Evolutionary conservation across 2,888 invertebrate species (phyloP), one percentile per base, ranked within the genome.

Genomic region (Dolichopus griseipennis): DNA sequence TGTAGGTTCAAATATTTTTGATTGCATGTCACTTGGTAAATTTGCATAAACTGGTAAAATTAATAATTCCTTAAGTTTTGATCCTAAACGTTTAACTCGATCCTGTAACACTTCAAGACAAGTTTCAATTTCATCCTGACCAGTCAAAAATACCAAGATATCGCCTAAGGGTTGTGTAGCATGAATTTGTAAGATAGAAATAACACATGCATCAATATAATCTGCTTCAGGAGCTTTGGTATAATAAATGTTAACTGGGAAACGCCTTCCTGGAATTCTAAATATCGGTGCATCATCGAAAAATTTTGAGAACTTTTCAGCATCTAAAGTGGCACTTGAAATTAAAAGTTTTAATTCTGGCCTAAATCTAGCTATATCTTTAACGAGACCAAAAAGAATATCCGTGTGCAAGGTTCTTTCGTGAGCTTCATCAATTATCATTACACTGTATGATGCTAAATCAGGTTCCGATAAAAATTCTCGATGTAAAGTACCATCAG

Each of bases 341-440:
- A 99, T 97, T 2, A 99, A 84, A 22, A 99, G 83, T 81, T 99
- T 99, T 68, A 99, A 84, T 78, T 99, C 97, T 0, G 93, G 88
- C 70, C 97, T 85, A 82, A 97, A 95, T 68, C 97, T 85, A 0
- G 95, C 90, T 70, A 98, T 96, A 79, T 98, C 97, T 83, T 94
- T 94, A 0, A 99, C 96, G 67, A 99, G 84, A 1, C 99, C 99
- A 83, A 99, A 99, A 61, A 99, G 84, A 75, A 99, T 95, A 79
- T 99, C 99, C 1, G 99, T 99, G 78, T 99, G 98, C 2, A 99
- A 84, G 0, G 99, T 99, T 63, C 99, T 85, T 81, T 99, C 99
- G 83, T 99, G 99, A 71, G 99, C 99, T 84, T 99, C 99, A 81
- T 99, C 99, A 77, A 99, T 96, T 69, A 99, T 99, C 91, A 99